Evolutionary conservation across 2,888 invertebrate genomes (phyloP), one percentile per base, ranked within the genome.

Genomic region (Malacosoma neustria): DNA sequence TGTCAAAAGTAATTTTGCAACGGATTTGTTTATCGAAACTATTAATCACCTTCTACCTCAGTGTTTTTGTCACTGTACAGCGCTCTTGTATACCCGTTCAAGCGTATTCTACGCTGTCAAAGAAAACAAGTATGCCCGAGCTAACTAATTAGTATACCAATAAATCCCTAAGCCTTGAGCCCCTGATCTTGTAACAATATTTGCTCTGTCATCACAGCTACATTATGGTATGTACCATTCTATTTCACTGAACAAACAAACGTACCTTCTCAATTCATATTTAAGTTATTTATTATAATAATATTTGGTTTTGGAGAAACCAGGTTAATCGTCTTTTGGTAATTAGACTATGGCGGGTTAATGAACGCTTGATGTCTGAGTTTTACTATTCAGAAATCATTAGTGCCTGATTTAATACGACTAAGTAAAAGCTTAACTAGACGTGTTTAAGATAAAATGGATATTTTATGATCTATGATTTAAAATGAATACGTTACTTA

Each of bases 321-420:
- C 22, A 6, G 22, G 22, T 22, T 22, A 22, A 22, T 22, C 22
- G 6, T 22, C 22, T 22, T 1, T 22, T 4, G 9, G 22, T 22
- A 53, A 40, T 36, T 46, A 44, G 49, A 45, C 43, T 43, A 44
- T 41, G 22, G 30, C 33, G 43, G 49, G 47, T 44, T 42, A 49
- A 48, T 45, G 41, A 42, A 37, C 9, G 14, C 2, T 6, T 7
- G 22, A 22, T 22, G 22, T 22, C 22, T 22, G 22, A 22, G 22
- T 22, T n/a, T n/a, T n/a, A n/a, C n/a, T n/a, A n/a, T n/a, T n/a
- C n/a, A n/a, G n/a, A n/a, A n/a, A n/a, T n/a, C n/a, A n/a, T n/a
- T n/a, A n/a, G n/a, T n/a, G n/a, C n/a, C n/a, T n/a, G n/a, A n/a
- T n/a, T n/a, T n/a, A n/a, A n/a, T n/a, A n/a, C n/a, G n/a, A n/a